Percentiles rank a stretch among this genome's conserved stretches.
Evolutionary conservation across 2,888 invertebrate species (phyloP).

Genomic region (Drosophila eohydei): DNA sequence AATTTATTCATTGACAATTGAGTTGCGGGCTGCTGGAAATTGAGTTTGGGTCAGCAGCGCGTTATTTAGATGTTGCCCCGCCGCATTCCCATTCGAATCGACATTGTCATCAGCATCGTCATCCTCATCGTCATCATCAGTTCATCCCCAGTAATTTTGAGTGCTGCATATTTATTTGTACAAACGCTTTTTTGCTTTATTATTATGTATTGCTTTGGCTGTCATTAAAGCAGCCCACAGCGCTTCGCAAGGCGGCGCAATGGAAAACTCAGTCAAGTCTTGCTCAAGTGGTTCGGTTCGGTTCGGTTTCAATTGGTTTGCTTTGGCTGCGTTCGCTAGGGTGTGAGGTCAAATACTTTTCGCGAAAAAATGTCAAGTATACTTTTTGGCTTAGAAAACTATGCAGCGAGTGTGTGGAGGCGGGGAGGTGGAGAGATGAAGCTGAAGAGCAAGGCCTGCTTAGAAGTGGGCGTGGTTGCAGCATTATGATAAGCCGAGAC

Average conservation of each 20-base stretch:
- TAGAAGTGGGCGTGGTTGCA: not conserved
- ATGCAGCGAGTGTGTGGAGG: constrained; percentile 32
- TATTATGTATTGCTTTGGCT: constrained; percentile 73
- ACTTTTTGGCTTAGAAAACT: constrained; percentile 64
- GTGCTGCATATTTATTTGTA: constrained; percentile 82
- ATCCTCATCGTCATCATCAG: constrained; percentile 65
- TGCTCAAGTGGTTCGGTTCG: constrained; percentile 34
- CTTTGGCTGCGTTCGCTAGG: constrained; percentile 12
- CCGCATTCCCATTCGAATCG: constrained; percentile 1
- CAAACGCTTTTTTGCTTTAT: constrained; percentile 75
- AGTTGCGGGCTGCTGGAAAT: constrained; percentile 80
- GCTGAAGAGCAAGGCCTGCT: no score
- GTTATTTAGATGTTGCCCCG: constrained; percentile 47
- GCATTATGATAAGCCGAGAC: not conserved
- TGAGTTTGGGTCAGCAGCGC: constrained; percentile 70
- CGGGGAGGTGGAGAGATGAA: not conserved
- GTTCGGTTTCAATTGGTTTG: constrained; percentile 1
- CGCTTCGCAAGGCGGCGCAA: constrained; percentile 5
- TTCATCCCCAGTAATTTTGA: constrained; percentile 74
- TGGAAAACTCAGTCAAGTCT: constrained; percentile 28
- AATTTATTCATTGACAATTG: constrained; percentile 83
- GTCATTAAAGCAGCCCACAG: constrained; percentile 57
- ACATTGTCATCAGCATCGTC: constrained; percentile 34
- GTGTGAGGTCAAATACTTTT: constrained; percentile 56
- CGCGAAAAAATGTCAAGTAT: constrained; percentile 72